Base-by-base conservation (phyloP, 2,888 invertebrate genomes). In the Xestia ashworthii region DNA sequence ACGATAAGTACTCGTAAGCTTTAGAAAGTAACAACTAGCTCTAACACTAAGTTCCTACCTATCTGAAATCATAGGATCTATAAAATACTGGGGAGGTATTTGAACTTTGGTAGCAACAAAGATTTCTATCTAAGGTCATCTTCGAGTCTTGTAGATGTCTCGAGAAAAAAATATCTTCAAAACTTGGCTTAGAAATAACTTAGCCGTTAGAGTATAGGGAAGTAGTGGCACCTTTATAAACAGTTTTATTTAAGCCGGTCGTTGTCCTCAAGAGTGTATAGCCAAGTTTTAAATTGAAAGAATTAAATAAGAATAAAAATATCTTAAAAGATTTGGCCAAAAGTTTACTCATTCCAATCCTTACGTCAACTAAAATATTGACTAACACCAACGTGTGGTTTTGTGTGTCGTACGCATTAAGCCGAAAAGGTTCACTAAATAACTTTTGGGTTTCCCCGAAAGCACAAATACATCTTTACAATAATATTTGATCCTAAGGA, bases 321-420 rank as follows among this genome's bases (percentile, higher is more conserved):
- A 19, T 22, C 16, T 41, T 60, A n/a, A 64, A 11, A 1, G 22
- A 55, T 44, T 64, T 68, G 32, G 6, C 44, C 25, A 44, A 64
- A 55, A 48, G 14, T 50, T 67, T 53, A 25, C 55, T 53, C 3
- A 53, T 69, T 55, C n/a, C 38, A 50, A 58, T 38, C 38, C 58
- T 58, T 58, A 58, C 44, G 55, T 81, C 81, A 78, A 44, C 16
- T 50, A 58, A 81, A 67, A 77, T 77, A 82, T 58, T 83, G 64
- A 82, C 78, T 48, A 14, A 79, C 25, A 4, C 32, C 41, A 81
- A 66, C 46, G 16, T 78, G 55, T 38, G 69, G 81, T 73, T 22
- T 69, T 73, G 73, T 84, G 22, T 81, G 46, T 38, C 19, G 6
- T 58, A 19, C 16, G 25, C 11, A 50, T 64, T 83, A 65, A 46